A percentile compares a stretch with the other conserved stretches of the same genome.
Conservation (phyloP, 1,140 invertebrate genomes). For the Neodiprion lecontei region DNA sequence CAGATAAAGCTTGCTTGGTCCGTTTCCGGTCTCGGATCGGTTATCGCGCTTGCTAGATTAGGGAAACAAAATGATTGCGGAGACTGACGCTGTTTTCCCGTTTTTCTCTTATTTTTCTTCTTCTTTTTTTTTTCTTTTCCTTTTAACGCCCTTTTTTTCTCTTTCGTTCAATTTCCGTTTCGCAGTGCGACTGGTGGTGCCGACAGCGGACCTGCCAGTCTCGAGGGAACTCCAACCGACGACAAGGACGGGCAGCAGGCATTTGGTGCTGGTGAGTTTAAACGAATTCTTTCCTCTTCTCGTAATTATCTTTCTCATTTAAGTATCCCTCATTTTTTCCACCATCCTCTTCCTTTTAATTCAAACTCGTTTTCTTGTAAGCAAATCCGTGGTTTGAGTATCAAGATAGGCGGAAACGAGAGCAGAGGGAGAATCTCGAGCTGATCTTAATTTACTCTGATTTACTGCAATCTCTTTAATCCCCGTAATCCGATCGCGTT, state of each 20-base stretch:
- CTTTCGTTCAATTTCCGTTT: constrained; percentile 30
- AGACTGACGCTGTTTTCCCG: background rate
- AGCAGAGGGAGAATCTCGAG: no score
- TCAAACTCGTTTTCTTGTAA: no score
- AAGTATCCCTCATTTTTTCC: no score
- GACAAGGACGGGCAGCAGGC: constrained; percentile 74
- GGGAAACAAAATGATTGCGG: background rate
- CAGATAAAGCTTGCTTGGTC: constrained; percentile 1
- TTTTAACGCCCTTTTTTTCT: constrained; percentile 6
- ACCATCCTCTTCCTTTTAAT: no score
- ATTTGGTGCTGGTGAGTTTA: constrained; percentile 77
- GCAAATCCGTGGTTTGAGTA: no score
- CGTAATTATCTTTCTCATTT: no score
- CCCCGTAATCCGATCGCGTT: no score
- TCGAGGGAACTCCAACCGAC: constrained; percentile 77
- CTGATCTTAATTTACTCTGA: no score
- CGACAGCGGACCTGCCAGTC: constrained; percentile 79
- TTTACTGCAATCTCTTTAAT: no score
- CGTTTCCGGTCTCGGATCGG: background rate
- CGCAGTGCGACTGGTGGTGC: constrained; percentile 84
- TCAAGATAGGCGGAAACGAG: no score
- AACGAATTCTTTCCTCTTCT: constrained; percentile 7
- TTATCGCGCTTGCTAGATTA: background rate
- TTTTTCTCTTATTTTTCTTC: constrained; percentile 26
- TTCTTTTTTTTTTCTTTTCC: constrained; percentile 21